phyloP scores from a whole-genome alignment of 2,113 vertebrate species.

The Raja brachyura region DNA sequence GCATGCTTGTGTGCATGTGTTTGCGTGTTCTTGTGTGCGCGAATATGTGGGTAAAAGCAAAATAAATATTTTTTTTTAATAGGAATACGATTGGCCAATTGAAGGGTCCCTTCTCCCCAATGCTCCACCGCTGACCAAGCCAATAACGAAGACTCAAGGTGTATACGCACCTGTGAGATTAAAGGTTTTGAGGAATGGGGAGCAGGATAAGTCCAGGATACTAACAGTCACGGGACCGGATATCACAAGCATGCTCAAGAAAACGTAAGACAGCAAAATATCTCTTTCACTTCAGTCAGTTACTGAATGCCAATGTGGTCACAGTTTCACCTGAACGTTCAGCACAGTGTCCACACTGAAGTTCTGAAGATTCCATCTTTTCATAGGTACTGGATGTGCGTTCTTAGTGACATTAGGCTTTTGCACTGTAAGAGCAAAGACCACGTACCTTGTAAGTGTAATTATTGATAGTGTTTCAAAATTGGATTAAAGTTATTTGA shows the following conservation, averaged over 20 bases:
- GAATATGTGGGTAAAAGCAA: background rate
- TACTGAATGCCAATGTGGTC: background rate
- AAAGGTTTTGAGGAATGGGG: constrained; percentile 44
- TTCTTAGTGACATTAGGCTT: background rate
- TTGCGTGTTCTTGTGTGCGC: background rate
- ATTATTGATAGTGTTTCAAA: constrained; percentile 12
- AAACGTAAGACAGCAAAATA: constrained; percentile 42
- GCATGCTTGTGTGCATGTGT: background rate
- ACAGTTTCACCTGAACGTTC: background rate
- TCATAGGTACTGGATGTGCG: background rate
- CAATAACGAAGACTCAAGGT: constrained; percentile 22
- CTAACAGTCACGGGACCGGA: constrained; percentile 36
- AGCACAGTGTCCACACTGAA: background rate
- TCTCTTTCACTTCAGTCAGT: background rate
- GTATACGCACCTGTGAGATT: constrained; percentile 42
- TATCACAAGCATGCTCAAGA: constrained; percentile 40
- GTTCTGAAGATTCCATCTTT: background rate
- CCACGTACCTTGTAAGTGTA: background rate
- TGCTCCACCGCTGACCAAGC: constrained; percentile 44
- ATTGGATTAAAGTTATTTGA: constrained; percentile 31
- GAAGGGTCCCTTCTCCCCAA: constrained; percentile 49
- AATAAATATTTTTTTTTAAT: constrained; percentile 9
- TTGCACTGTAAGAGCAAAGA: background rate
- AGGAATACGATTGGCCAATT: constrained; percentile 50
- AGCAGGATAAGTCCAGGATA: constrained; percentile 43